These are phyloP conservation scores for Danio tinwini DNA, from an alignment of 2,797 vertebrate species.

Conservation along the genomic window DNA sequence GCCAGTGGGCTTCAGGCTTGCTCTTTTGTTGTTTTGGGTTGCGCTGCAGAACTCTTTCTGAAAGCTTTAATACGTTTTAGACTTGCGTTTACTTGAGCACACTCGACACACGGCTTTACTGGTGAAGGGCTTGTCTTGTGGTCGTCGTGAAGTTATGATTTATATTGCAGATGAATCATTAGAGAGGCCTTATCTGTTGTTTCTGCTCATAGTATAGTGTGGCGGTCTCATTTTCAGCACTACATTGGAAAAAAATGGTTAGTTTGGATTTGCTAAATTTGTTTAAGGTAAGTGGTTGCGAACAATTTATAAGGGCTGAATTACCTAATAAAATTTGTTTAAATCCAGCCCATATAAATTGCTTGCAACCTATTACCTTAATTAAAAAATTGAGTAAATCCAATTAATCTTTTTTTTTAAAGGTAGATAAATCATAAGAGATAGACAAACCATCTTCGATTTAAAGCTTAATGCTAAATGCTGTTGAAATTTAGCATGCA, in stretches of 20 bases:
- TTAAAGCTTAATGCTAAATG: conserved; percentile 72
- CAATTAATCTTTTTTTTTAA: no score
- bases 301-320: no score
- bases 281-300: no score
- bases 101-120: conserved; percentile 76
- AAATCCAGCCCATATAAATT: no score
- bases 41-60: conserved; percentile 66
- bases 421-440: no score
- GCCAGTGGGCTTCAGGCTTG: conserved; percentile 41
- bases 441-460: conserved; percentile 71
- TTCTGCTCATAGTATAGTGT: background rate
- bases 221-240: background rate
- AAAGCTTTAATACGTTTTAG: conserved; percentile 61
- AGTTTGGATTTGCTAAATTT: no score
- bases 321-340: no score
- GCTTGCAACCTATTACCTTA: no score
- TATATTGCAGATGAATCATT: conserved; percentile 1
- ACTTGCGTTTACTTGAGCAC: conserved; percentile 69
- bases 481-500: no score
- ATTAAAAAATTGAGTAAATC: no score
- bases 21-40: conserved; percentile 67
- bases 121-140: conserved; percentile 58
- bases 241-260: no score
- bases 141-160: background rate
- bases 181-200: conserved; percentile 17